Percentiles rank a stretch among this genome's conserved stretches.
Evolutionary conservation across 2,888 invertebrate genomes (phyloP).

Genomic region (Lasioglossum pauxillum): DNA sequence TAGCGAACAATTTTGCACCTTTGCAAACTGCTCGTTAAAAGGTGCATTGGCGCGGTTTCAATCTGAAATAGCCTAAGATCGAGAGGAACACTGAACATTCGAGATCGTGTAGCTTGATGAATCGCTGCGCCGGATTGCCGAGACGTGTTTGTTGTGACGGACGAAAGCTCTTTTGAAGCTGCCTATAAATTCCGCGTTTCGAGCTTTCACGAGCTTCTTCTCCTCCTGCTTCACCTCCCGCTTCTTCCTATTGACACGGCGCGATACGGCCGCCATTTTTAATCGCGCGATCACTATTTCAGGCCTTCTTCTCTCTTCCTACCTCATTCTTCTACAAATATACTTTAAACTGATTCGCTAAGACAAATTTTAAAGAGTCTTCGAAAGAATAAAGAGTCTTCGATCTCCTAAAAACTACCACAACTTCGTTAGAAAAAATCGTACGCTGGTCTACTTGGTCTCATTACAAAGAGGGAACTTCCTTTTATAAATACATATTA

Average conservation of each 20-base stretch:
- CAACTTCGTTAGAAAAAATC: background rate
- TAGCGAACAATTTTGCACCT: background rate
- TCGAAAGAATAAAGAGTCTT: background rate
- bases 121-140: conserved; percentile 68
- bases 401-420: background rate
- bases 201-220: conserved; percentile 51
- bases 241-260: background rate
- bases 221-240: conserved; percentile 57
- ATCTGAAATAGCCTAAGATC: conserved; percentile 33
- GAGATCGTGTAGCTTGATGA: conserved; percentile 64
- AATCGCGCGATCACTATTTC: background rate
- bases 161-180: conserved; percentile 69
- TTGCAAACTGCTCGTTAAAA: conserved; percentile 21
- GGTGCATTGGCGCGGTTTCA: conserved; percentile 1
- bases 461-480: background rate
- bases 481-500: background rate
- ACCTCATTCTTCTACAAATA: background rate
- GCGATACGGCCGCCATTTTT: background rate
- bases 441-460: background rate
- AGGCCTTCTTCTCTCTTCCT: background rate
- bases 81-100: conserved; percentile 47
- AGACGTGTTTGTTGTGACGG: conserved; percentile 79
- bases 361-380: background rate
- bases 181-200: conserved; percentile 73
- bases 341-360: background rate